Evolutionary conservation across 1,140 invertebrate species (phyloP), one percentile per base, ranked within the genome.

Genomic region (Alviniconcha marisindica): DNA sequence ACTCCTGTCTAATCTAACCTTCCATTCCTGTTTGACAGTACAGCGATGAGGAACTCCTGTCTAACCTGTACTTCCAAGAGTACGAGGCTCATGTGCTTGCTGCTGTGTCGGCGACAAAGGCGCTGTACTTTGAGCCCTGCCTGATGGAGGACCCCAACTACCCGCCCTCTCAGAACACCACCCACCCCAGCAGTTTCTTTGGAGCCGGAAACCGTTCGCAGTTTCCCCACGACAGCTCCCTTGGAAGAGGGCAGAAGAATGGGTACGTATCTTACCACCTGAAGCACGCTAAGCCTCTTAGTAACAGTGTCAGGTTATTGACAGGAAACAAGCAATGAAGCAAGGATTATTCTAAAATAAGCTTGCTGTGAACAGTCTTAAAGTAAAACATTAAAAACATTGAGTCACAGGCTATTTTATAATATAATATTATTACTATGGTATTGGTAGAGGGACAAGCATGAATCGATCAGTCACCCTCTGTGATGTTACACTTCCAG

Each of bases 81-180:
- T 90, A 87, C 74, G 86, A 90, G 48, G 88, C 90, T 24, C 89
- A 88, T 40, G 88, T 91, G 10, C 77, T 91, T n/a, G 84, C 89
- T 2, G 89, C 89, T 3, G 77, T 90, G 7, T 88, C 89, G 1
- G 60, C 87, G 10, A 86, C 84, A 18, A 88, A 85, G 12, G 90
- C 90, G 51, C 79, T 88, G 51, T 84, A 88, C 76, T 90, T 90
- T 60, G 87, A 89, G 56, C 87, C 87, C 0, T 77, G 69, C 73
- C 51, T 87, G 4, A 66, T 85, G 44, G 84, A 88, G 51, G 90
- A 91, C 69, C 83, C 85, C n/a, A 81, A 85, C 24, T 91, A 91
- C 81, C 90, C 90, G 15, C 84, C 87, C 33, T 36, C 77, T 21
- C 56, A 77, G 18, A 51, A 81, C 33, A 18, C 56, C 5, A 18